Base-by-base conservation (phyloP, 2,888 invertebrate species). In the Lomographa bimaculata region DNA sequence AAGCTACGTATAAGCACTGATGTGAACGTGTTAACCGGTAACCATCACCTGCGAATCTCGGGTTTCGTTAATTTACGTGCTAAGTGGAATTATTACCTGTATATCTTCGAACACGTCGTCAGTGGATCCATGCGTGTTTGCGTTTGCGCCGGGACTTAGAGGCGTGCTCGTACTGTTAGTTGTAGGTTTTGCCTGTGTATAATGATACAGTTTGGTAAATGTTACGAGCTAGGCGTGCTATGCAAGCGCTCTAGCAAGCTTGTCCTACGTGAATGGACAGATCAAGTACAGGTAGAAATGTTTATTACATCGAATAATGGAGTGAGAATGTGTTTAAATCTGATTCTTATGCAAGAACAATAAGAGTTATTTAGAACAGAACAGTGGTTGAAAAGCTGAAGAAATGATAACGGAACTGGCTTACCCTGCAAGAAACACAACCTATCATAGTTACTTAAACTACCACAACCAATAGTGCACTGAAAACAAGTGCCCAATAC, bases 61-160 rank as follows among this genome's bases (percentile, higher is more conserved):
- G 50, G 50, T 51, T 18, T 47, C 42, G 33, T 39, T 38, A 45
- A 57, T 43, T 48, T 48, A 50, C 20, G 53, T 56, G 52, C 49
- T 49, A 48, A 25, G 10, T 29, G 28, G 8, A 7, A 14, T 14
- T 14, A 4, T 76, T 68, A 90, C 90, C 89, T 87, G 89, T 39
- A 84, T 83, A 46, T 85, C 82, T 45, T 87, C 89, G 74, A 87
- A 90, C 9, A 87, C 87, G 61, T 90, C 87, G 68, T 89, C 87
- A 50, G 59, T 81, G 54, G 87, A 86, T 53, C 80, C 79, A 72
- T 87, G 83, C 50, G 76, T 65, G 74, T 81, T 79, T n/a, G n/a
- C n/a, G 71, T 72, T 73, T 43, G 77, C 73, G 62, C 74, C 72
- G 53, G 85, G 77, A 41, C 81, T 78, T 69, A 84, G 55, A 45